Base-by-base conservation (phyloP, 1,140 invertebrate genomes). In the Portunus trituberculatus region DNA sequence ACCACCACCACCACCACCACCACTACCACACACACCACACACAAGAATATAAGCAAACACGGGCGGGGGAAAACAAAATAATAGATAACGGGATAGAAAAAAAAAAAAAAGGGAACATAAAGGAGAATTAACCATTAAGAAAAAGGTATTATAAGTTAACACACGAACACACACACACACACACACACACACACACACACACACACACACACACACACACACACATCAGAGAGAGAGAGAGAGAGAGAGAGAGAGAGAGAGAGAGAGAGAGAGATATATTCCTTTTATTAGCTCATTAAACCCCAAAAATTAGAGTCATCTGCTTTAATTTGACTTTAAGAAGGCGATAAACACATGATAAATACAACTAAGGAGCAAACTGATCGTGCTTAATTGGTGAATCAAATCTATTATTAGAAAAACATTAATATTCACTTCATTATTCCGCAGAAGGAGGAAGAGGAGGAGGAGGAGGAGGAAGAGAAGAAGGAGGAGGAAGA, bases 291-390 rank as follows among this genome's bases (percentile, higher is more conserved):
- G 6, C 67, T 76, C 20, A 76, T 76, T 25, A 76, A n/a, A 25
- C 67, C 6, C 20, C 39, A 39, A n/a, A n/a, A 76, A 76, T 76
- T 76, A 76, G 67, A n/a, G 67, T n/a, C 67, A n/a, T 76, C 67
- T 76, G 67, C 25, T 76, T 76, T 76, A n/a, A 76, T 76, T 76
- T 76, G 67, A 76, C 67, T 76, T 76, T 76, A 76, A 76, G 16
- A 76, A n/a, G 67, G 25, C 67, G 67, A 76, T 76, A n/a, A 76
- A 76, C 67, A n/a, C 6, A 76, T 76, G 67, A 25, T 76, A 76
- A 25, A 76, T 20, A 76, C 25, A 7, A n/a, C 25, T n/a, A 7
- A 76, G 67, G 20, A 76, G 20, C 6, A 7, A 76, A n/a, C n/a
- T n/a, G n/a, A 76, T 76, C 67, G 67, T 76, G 67, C 25, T 76